Evolutionary conservation across 2,797 vertebrate species (phyloP), one percentile per base, ranked within the genome.

Genomic region (Anguilla marmorata): DNA sequence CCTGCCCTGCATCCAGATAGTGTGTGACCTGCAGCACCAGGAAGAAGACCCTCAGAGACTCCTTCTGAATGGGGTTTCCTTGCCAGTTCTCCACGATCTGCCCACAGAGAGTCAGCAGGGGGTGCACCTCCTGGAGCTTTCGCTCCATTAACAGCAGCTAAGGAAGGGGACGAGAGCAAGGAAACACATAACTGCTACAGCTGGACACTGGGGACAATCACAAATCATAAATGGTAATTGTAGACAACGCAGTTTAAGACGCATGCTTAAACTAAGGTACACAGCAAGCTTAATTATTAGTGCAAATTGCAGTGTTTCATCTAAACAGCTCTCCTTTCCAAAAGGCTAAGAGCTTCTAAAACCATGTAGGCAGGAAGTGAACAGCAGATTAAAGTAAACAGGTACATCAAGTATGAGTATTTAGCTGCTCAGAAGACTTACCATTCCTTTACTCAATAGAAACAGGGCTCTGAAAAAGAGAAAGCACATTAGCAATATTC

Each of bases 1-100:
- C 98, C 98, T 99, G 98, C 83, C 99, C 99, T 0, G 98, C 99
- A 21, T 99, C 99, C 95, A 99, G 95, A 93, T 99, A 99, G 92
- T 99, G 99, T 0, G 99, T 99, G 91, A 99, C 99, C 92, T 99
- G 99, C 63, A 99, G 97, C 1, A 99, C 98, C 84, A 99, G 91
- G 96, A 99, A 99, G 93, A 99, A 99, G 2, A 99, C 98, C 0
- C 99, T 94, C 0, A 99, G 92, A 0, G 99, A 99, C 93, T 99
- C 99, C 88, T 99, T 99, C 95, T 99, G 99, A 93, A 99, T 99
- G 89, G 98, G 98, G 90, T 99, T 99, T 16, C 99, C 99, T 92
- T 99, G 98, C 99, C 99, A 99, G 94, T 98, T 99, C 93, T 99
- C 99, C 37, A 99, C 99, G 0, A 99, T 99, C 90, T 99, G 98